Conservation (phyloP, 2,113 vertebrate genomes). For the Isurus oxyrinchus region DNA sequence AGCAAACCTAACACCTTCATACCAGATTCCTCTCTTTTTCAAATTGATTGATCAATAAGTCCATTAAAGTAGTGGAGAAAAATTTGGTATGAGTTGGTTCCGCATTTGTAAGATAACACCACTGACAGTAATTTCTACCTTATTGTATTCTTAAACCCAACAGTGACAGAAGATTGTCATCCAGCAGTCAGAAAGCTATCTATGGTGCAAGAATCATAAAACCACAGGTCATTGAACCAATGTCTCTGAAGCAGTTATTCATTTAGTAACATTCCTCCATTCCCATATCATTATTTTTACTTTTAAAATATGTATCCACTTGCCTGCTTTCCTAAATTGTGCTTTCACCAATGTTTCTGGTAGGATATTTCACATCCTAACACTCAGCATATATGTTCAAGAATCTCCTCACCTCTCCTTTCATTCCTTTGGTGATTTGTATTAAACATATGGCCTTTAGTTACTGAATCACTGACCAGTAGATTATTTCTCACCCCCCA, state of each 20-base stretch:
- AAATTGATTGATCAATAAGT: not conserved
- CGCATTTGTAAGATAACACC: not conserved
- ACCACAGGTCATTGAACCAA: not conserved
- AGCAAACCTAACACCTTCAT: too few relatives aligned
- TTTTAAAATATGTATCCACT: not conserved
- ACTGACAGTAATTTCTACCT: not conserved
- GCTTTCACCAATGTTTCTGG: not conserved
- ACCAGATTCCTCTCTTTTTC: not conserved
- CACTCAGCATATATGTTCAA: not conserved
- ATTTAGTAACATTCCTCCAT: not conserved
- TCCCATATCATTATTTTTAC: not conserved
- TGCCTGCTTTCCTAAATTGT: not conserved
- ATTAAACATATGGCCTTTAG: not conserved
- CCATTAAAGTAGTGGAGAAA: not conserved
- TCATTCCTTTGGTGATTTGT: not conserved
- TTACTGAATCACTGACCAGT: not conserved
- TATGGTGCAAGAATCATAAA: not conserved
- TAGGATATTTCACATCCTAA: not conserved
- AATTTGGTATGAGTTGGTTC: not conserved
- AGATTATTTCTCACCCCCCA: too few relatives aligned
- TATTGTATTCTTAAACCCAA: not conserved
- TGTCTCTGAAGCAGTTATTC: not conserved
- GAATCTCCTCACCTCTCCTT: not conserved
- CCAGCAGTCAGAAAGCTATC: not conserved
- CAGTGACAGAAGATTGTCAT: not conserved